Evolutionary conservation across 2,888 invertebrate genomes (phyloP).

Genomic region (Tetragnatha montana): DNA sequence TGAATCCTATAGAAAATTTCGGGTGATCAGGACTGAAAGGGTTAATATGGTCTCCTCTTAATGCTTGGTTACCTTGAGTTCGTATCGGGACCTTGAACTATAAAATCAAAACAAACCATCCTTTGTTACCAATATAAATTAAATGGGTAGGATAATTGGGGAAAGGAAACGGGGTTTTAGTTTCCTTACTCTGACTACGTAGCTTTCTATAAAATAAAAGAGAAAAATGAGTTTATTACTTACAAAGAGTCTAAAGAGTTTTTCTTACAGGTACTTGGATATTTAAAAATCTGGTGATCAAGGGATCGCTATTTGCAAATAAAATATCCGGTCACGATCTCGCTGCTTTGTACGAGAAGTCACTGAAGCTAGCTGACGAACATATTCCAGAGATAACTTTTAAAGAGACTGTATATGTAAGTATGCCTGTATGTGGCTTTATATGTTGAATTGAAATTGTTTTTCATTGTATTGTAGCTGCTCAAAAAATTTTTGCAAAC

Average conservation of each 20-base stretch:
- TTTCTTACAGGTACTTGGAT: slow-evolving; percentile 59
- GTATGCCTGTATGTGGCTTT: neutral
- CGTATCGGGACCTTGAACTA: too few species aligned
- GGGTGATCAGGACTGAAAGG: too few species aligned
- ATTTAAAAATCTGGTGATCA: slow-evolving; percentile 56
- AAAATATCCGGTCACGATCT: slow-evolving; percentile 48
- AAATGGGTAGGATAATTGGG: too few species aligned
- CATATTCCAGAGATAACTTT: slow-evolving; percentile 54
- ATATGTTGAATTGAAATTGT: too few species aligned
- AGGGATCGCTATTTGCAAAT: slow-evolving; percentile 54
- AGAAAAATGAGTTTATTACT: too few species aligned
- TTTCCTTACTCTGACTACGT: too few species aligned
- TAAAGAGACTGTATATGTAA: slow-evolving; percentile 50
- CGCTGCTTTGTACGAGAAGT: slow-evolving; percentile 45
- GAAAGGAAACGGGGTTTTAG: too few species aligned
- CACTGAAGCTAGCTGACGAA: slow-evolving; percentile 52
- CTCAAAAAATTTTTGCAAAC: neutral
- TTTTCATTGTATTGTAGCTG: neutral
- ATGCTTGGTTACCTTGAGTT: too few species aligned
- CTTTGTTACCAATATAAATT: neutral
- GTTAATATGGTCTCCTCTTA: too few species aligned
- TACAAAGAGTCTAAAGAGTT: neutral
- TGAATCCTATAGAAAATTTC: too few species aligned
- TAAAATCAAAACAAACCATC: too few species aligned
- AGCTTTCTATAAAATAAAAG: too few species aligned